phyloP scores from a whole-genome alignment of 2,797 vertebrate genomes.

The Agapornis canus region DNA sequence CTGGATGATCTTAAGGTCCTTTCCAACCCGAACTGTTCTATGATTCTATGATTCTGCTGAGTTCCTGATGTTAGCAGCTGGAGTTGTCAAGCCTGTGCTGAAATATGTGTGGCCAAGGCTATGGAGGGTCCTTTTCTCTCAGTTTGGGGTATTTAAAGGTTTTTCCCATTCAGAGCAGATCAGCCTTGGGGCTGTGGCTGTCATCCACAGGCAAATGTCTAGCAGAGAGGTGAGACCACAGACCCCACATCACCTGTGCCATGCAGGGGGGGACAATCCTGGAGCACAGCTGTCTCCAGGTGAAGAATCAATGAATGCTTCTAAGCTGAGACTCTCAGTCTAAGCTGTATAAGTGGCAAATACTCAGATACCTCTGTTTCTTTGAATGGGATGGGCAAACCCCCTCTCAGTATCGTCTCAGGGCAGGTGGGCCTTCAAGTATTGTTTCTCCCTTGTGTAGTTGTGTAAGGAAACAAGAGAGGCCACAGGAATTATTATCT shows the following conservation, averaged over 20 bases:
- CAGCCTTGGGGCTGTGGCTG: not conserved
- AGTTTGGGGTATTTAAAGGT: not conserved
- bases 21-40: too few relatives aligned
- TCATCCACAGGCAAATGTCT: not conserved
- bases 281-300: not conserved
- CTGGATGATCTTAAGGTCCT: too few relatives aligned
- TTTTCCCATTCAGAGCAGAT: accelerated
- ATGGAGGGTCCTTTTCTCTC: not conserved
- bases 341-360: not conserved
- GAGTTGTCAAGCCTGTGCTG: not conserved
- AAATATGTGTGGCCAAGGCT: not conserved
- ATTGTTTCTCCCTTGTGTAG: not conserved
- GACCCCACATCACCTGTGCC: not conserved
- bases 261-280: not conserved
- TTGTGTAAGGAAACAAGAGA: not conserved
- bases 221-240: not conserved
- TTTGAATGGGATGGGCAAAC: not conserved
- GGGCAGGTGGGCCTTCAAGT: not conserved
- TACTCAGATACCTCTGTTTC: not conserved
- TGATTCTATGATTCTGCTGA: not conserved
- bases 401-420: not conserved
- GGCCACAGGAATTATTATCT: not conserved
- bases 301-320: not conserved
- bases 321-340: not conserved
- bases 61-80: slow-evolving; percentile 16